Percentiles rank a stretch among this genome's conserved stretches.
phyloP scores from a whole-genome alignment of 2,797 vertebrate species.

The Luscinia luscinia region DNA sequence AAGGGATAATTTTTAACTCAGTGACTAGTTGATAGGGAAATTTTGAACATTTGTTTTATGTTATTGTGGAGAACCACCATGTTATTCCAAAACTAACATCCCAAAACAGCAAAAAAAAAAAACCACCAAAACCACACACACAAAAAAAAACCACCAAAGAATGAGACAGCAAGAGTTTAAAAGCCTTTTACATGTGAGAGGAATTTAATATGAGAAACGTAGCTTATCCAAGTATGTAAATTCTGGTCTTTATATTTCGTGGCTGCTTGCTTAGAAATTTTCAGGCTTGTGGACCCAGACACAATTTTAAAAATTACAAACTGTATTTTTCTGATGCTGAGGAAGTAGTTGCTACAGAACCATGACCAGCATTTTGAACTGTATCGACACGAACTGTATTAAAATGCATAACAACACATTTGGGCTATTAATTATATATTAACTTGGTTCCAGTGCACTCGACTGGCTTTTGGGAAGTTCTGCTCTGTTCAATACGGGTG shows the following conservation, averaged over 20 bases:
- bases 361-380: neutral
- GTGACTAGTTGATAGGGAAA: conserved; percentile 4
- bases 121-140: too few species aligned
- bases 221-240: neutral
- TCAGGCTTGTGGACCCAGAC: neutral
- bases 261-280: neutral
- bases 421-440: neutral
- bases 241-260: neutral
- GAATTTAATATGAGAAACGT: neutral
- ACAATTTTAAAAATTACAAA: neutral
- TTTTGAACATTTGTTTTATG: neutral
- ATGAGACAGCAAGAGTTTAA: neutral
- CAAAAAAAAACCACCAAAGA: neutral
- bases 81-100: conserved; percentile 30
- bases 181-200: neutral
- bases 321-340: neutral
- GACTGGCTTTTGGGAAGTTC: conserved; percentile 7
- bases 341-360: neutral
- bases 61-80: neutral
- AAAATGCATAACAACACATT: neutral
- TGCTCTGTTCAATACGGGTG: neutral
- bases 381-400: neutral
- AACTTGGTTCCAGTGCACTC: neutral
- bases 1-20: conserved; percentile 35
- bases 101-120: neutral